Conservation (phyloP, 2,797 vertebrate species). For the Eulemur albifrons region DNA sequence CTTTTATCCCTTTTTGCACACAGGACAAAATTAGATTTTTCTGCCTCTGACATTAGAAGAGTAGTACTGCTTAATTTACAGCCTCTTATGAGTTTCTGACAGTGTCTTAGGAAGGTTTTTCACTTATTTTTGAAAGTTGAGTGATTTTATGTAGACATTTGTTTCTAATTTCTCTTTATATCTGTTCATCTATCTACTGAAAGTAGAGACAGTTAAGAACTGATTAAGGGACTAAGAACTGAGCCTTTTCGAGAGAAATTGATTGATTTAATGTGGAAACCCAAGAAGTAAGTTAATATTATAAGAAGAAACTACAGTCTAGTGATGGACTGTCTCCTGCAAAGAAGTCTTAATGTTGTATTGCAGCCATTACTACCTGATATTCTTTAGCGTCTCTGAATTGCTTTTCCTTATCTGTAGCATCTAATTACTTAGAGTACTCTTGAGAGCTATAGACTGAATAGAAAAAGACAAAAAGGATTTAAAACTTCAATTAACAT, state of each 20-base stretch:
- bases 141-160: slow-evolving; percentile 12
- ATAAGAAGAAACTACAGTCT: not conserved
- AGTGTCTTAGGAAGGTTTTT: not conserved
- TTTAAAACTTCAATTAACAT: slow-evolving; percentile 23
- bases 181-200: not conserved
- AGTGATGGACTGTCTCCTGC: not conserved
- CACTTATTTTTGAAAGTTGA: slow-evolving; percentile 17
- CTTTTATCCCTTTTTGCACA: not conserved
- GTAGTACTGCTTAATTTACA: not conserved
- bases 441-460: not conserved
- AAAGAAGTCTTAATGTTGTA: not conserved
- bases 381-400: not conserved
- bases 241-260: not conserved
- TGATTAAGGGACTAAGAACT: not conserved
- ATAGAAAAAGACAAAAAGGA: not conserved
- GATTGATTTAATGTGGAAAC: slow-evolving; percentile 11
- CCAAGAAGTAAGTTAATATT: not conserved
- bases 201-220: slow-evolving; percentile 38
- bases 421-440: slow-evolving; percentile 63
- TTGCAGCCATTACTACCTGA: not conserved
- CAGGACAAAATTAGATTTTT: not conserved
- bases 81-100: not conserved
- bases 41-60: not conserved
- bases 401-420: not conserved
- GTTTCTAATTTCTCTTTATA: not conserved